Percentiles rank a stretch among this genome's conserved stretches.
phyloP scores from a whole-genome alignment of 2,888 invertebrate genomes.

The Agrochola lychnidis region DNA sequence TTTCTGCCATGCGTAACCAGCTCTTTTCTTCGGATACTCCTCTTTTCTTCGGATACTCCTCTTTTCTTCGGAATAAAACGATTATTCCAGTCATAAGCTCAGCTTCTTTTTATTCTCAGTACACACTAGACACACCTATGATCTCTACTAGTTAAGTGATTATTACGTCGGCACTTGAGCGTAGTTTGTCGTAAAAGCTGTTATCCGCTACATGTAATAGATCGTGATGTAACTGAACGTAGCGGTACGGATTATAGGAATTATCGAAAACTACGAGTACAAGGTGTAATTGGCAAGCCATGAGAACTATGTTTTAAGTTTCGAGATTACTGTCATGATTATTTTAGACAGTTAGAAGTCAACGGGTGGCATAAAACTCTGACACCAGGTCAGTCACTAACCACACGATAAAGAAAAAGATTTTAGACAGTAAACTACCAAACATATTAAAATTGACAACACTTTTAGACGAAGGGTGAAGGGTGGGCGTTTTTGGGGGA shows the following conservation, averaged over 20 bases:
- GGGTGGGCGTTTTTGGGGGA: too few species aligned
- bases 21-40: neutral
- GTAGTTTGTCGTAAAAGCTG: constrained; percentile 32
- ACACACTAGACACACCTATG: constrained; percentile 1
- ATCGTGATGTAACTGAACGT: constrained; percentile 18
- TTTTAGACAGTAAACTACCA: neutral
- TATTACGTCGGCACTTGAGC: constrained; percentile 24
- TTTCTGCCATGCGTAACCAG: neutral
- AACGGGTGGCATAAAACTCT: too few species aligned
- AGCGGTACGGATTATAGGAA: neutral
- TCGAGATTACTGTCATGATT: neutral
- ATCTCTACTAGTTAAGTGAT: constrained; percentile 1
- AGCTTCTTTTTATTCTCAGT: neutral
- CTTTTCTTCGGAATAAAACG: too few species aligned
- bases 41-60: neutral
- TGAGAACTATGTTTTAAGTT: neutral
- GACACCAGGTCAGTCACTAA: too few species aligned
- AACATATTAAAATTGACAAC: too few species aligned
- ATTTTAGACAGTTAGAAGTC: neutral
- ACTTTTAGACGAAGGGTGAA: too few species aligned
- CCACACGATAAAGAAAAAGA: too few species aligned
- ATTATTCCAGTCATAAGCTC: too few species aligned
- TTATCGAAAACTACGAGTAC: neutral
- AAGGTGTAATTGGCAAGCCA: neutral
- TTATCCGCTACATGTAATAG: constrained; percentile 29